These are phyloP conservation scores for Lasiurus borealis DNA, from an alignment of 2,113 vertebrate genomes.

Conservation along the genomic window DNA sequence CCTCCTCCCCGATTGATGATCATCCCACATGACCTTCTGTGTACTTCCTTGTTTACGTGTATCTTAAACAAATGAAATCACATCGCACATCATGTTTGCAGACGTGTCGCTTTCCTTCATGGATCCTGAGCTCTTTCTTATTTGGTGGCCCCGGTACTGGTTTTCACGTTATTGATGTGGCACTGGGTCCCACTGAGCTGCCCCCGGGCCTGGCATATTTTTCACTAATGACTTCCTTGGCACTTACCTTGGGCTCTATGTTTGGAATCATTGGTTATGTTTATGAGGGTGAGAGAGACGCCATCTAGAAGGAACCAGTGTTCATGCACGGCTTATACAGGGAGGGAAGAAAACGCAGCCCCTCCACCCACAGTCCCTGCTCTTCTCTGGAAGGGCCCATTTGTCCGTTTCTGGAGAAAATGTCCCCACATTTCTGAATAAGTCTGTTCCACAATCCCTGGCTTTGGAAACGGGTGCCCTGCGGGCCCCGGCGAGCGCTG, in stretches of 20 bases:
- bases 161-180: neutral
- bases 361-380: rapidly evolving
- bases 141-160: neutral
- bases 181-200: neutral
- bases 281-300: neutral
- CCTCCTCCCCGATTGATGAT: rapidly evolving
- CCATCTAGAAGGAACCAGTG: neutral
- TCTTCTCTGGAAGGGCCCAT: neutral
- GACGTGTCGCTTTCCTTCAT: neutral
- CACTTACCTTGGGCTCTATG: neutral
- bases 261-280: neutral
- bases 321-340: neutral
- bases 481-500: neutral
- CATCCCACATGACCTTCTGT: neutral
- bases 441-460: neutral
- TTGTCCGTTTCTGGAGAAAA: conserved; percentile 39
- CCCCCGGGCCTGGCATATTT: rapidly evolving
- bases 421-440: neutral
- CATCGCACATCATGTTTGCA: neutral
- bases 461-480: neutral
- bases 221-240: neutral
- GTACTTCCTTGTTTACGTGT: neutral
- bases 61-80: neutral
- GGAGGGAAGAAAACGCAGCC: neutral
- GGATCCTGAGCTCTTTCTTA: neutral